These are phyloP conservation scores for Mionectes macconnelli DNA, from an alignment of 2,113 vertebrate genomes.

Conservation along the genomic window DNA sequence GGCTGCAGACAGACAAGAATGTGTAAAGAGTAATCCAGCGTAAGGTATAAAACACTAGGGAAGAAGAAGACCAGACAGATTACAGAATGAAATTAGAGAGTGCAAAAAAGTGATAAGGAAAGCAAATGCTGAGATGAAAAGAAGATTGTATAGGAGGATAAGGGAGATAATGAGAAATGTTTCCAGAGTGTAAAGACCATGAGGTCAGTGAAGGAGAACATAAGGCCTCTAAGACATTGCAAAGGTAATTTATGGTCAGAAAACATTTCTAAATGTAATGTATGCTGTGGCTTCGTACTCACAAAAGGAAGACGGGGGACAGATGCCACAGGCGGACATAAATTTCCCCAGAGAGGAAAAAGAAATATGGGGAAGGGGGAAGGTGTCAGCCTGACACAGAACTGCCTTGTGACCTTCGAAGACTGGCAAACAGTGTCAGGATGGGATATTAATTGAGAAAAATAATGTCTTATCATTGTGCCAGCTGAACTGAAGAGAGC, in stretches of 20 bases:
- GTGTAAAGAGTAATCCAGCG: background rate
- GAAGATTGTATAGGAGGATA: conserved; percentile 48
- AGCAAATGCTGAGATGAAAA: conserved; percentile 63
- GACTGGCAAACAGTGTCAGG: conserved; percentile 67
- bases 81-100: conserved; percentile 27
- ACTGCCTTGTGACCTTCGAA: conserved; percentile 54
- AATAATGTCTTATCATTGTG: conserved; percentile 69
- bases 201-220: conserved; percentile 32
- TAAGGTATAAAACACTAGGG: background rate
- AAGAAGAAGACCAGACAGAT: background rate
- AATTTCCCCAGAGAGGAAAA: conserved; percentile 69
- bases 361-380: conserved; percentile 44
- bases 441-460: conserved; percentile 74
- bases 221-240: conserved; percentile 56
- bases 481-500: conserved; percentile 62
- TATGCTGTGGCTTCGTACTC: conserved; percentile 57
- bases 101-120: conserved; percentile 41
- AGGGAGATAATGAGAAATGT: conserved; percentile 68
- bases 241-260: conserved; percentile 74
- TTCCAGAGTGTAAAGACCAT: conserved; percentile 12
- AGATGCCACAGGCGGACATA: conserved; percentile 62
- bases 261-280: conserved; percentile 63
- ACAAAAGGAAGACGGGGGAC: conserved; percentile 73
- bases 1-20: background rate
- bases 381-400: conserved; percentile 47